Evolutionary conservation across 2,113 vertebrate species (phyloP).

Genomic region (Tinamus guttatus): DNA sequence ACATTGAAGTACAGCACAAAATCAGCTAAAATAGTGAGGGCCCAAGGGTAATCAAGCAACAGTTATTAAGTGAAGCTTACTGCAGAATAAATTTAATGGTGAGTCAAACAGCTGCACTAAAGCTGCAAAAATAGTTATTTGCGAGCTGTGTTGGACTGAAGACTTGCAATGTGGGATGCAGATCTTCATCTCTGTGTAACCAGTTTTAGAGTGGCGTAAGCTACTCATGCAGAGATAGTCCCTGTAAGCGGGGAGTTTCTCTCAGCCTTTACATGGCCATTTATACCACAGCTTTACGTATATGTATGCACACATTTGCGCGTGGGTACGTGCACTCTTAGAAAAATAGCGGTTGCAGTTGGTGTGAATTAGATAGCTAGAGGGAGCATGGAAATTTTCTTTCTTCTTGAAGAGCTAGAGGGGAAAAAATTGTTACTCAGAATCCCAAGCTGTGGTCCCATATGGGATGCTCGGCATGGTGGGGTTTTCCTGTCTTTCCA

Average conservation of each 20-base stretch:
- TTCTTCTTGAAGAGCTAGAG: not conserved
- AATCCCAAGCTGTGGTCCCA: not conserved
- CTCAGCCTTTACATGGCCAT: not conserved
- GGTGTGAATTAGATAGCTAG: not conserved
- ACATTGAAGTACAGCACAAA: not conserved
- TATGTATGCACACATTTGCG: not conserved
- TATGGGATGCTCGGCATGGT: not conserved
- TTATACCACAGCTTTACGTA: not conserved
- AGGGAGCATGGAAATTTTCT: not conserved
- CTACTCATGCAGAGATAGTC: not conserved
- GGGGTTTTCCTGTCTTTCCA: not conserved
- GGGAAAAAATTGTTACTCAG: not conserved
- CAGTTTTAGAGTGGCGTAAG: not conserved
- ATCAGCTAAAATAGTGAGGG: not conserved
- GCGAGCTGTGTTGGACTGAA: not conserved
- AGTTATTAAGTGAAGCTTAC: not conserved
- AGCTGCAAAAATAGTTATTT: not conserved
- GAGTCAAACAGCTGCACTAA: not conserved
- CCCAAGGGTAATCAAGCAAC: not conserved
- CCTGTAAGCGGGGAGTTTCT: not conserved
- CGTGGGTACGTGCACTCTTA: rapidly evolving
- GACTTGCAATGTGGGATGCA: not conserved
- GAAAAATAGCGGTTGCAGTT: not conserved
- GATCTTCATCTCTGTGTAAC: not conserved
- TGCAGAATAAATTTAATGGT: not conserved